Evolutionary conservation across 2,888 invertebrate genomes (phyloP).

Genomic region (Andrena dorsata): DNA sequence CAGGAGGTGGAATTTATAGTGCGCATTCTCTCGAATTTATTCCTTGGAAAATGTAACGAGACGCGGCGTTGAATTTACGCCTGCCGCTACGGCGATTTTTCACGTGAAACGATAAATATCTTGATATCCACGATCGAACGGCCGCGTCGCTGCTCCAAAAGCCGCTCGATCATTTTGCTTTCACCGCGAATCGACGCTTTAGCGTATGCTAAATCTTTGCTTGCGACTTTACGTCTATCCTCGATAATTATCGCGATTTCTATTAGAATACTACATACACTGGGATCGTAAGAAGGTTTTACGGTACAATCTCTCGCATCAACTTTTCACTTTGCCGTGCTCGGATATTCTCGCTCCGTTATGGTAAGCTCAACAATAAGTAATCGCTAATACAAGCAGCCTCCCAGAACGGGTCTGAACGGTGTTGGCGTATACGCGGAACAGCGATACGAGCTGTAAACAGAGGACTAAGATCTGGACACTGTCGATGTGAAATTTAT

Average conservation of each 20-base stretch:
- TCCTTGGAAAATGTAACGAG: slow-evolving; percentile 65
- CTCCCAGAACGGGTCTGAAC: too few relatives aligned
- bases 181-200: slow-evolving; percentile 33
- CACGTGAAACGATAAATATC: slow-evolving; percentile 55
- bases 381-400: too few relatives aligned
- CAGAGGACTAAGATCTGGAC: too few relatives aligned
- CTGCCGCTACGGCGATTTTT: slow-evolving; percentile 49
- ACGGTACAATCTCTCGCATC: too few relatives aligned
- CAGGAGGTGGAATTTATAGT: slow-evolving; percentile 64
- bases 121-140: slow-evolving; percentile 44
- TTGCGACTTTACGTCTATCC: not conserved
- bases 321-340: too few relatives aligned
- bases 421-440: too few relatives aligned
- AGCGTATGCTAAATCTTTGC: slow-evolving; percentile 10
- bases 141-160: slow-evolving; percentile 12
- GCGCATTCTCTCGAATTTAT: slow-evolving; percentile 65
- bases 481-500: too few relatives aligned
- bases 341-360: too few relatives aligned
- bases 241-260: slow-evolving; percentile 11
- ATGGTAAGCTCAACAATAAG: too few relatives aligned
- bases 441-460: too few relatives aligned
- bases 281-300: too few relatives aligned
- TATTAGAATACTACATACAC: not conserved
- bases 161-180: slow-evolving; percentile 31
- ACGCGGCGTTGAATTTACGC: slow-evolving; percentile 57